phyloP scores from a whole-genome alignment of 2,113 vertebrate genomes.

The Crypturellus undulatus region DNA sequence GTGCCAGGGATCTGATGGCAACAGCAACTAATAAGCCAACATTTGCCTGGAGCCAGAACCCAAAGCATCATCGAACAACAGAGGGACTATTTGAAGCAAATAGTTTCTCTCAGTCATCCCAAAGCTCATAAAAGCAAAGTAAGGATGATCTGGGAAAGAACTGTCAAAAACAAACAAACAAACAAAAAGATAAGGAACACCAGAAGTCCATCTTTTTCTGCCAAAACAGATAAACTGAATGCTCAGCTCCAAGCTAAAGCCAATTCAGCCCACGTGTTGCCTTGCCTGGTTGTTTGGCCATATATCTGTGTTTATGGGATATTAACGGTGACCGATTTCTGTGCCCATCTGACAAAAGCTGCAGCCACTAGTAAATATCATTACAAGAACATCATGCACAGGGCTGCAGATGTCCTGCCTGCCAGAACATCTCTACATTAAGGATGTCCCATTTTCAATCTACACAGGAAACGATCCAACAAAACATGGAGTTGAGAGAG shows the following conservation, averaged over 20 bases:
- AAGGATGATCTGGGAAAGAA: not conserved
- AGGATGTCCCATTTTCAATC: not conserved
- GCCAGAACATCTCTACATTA: not conserved
- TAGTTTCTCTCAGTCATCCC: not conserved
- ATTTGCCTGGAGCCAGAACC: not conserved
- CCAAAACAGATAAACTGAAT: not conserved
- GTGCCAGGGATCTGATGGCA: not conserved
- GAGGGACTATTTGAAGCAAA: not conserved
- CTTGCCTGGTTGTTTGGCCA: not conserved
- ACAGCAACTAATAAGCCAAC: not conserved
- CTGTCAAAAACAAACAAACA: not conserved
- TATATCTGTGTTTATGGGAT: accelerated
- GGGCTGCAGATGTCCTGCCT: not conserved
- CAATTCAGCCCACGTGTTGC: not conserved
- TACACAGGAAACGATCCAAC: not conserved
- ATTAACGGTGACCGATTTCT: not conserved
- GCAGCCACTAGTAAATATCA: constrained; percentile 2
- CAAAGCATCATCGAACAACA: accelerated
- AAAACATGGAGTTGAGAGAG: not conserved
- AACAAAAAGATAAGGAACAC: not conserved
- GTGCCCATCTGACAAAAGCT: constrained; percentile 2
- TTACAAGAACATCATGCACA: not conserved
- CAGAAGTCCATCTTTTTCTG: not conserved
- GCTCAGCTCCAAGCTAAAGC: not conserved
- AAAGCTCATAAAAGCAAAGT: not conserved